Evolutionary conservation across 2,113 vertebrate species (phyloP), one percentile per base, ranked within the genome.

Genomic region (Scomber scombrus): DNA sequence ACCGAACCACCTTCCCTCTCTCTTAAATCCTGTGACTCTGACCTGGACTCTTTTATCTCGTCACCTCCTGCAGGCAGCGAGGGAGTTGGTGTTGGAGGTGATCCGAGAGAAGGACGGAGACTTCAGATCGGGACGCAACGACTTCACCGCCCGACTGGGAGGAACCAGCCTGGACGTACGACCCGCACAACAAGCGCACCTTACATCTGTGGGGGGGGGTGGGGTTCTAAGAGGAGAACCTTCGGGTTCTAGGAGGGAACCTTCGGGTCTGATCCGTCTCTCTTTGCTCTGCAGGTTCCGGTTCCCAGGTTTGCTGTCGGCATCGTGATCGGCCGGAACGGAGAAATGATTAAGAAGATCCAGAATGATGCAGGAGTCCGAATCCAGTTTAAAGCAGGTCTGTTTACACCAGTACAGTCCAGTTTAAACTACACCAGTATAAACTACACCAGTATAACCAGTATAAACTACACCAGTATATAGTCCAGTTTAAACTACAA

Each of bases 341-440:
- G 97, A 76, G 97, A 98, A 66, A 99, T 98, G 97, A 98, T 99
- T 85, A 99, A 97, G 88, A 99, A 98, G 94, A 98, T 99, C 90
- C 97, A 99, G 92, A 98, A 96, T 5, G 97, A 98, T 45, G 97
- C 97, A 5, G 97, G 97, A 10, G 97, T 99, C 89, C 94, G 97
- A 80, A 97, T 98, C 94, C 97, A 99, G 92, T 99, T 99, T 89
- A 99, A 97, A 93, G 95, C 97, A 96, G 97, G 97, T 98, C 80
- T 82, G 95, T 65, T 50, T 4, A 34, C 40, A 58, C 19, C 50
- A 31, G 19, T 55, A 4, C 26, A 45, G 18, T 45, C 72, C 50
- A 46, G 67, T 26, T 23, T 31, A n/a, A 16, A 11, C 19, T 11
- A 11, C 57, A 50, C 51, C 31, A 8, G 31, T 47, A 26, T 26